phyloP scores from a whole-genome alignment of 2,888 invertebrate species.

The Scrobipalpa atriplicella region DNA sequence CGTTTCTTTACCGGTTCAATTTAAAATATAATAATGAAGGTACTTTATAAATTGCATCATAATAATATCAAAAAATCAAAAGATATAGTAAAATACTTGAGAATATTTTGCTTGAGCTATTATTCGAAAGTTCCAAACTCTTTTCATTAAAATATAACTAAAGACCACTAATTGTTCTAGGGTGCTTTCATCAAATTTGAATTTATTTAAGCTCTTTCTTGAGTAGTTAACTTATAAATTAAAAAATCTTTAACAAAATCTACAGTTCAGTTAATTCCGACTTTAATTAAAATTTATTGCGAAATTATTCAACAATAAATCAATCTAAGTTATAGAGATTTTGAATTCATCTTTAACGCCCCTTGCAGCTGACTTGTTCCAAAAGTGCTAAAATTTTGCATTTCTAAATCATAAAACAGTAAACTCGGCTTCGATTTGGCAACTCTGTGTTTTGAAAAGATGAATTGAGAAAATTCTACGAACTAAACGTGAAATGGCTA shows the following conservation, averaged over 20 bases:
- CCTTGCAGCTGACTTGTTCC: constrained; percentile 23
- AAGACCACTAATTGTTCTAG: neutral
- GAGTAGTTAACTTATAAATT: no score
- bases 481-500: constrained; percentile 10
- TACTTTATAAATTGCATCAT: no score
- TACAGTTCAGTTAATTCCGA: neutral
- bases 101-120: no score
- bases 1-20: no score
- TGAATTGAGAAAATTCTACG: constrained; percentile 6
- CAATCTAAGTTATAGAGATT: neutral
- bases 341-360: constrained; percentile 22
- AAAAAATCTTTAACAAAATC: neutral
- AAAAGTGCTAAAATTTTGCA: constrained; percentile 26
- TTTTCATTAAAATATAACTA: neutral
- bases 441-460: constrained; percentile 5
- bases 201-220: no score
- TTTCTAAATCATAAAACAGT: constrained; percentile 20
- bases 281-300: neutral
- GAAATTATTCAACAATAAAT: constrained; percentile 1
- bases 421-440: neutral
- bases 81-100: no score
- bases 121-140: no score
- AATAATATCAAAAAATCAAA: no score
- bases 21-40: no score
- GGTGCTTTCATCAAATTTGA: no score